A percentile compares a stretch with the other conserved stretches of the same genome.
Conservation (phyloP, 2,888 invertebrate species). For the Nymphalis urticae region DNA sequence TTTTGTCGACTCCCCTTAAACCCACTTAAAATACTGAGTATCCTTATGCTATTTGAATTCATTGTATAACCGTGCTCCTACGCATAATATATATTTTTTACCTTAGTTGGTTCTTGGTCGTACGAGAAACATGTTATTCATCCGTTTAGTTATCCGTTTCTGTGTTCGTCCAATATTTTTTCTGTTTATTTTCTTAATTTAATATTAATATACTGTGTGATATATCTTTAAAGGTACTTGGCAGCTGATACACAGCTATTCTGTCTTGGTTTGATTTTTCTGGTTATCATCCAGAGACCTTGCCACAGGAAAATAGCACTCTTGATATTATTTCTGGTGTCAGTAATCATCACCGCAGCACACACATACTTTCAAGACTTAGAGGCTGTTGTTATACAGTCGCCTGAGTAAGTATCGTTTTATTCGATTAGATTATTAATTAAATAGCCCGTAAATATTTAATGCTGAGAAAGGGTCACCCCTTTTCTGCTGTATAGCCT, state of each 20-base stretch:
- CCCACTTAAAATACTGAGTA: too few species aligned
- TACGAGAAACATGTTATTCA: too few species aligned
- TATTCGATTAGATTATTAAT: neutral
- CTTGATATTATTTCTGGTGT: slow-evolving; percentile 44
- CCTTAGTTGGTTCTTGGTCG: too few species aligned
- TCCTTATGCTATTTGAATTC: too few species aligned
- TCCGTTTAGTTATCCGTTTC: too few species aligned
- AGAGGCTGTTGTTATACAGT: slow-evolving; percentile 64
- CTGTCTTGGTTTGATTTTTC: slow-evolving; percentile 61
- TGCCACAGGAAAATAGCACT: slow-evolving; percentile 48
- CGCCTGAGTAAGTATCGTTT: slow-evolving; percentile 66
- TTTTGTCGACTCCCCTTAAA: too few species aligned
- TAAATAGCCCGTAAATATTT: too few species aligned
- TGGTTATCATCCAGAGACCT: slow-evolving; percentile 51
- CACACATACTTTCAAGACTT: slow-evolving; percentile 67
- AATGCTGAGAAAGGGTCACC: too few species aligned
- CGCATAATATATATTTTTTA: too few species aligned
- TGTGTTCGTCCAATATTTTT: too few species aligned
- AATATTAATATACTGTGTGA: neutral
- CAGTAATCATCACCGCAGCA: slow-evolving; percentile 53
- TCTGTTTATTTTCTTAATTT: neutral
- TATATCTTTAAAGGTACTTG: slow-evolving; percentile 60
- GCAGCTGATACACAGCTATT: slow-evolving; percentile 76
- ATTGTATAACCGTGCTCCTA: too few species aligned
- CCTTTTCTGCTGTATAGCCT: too few species aligned